phyloP scores from a whole-genome alignment of 53 echinoderm and acorn worm genomes.

The Apostichopus leukothele region DNA sequence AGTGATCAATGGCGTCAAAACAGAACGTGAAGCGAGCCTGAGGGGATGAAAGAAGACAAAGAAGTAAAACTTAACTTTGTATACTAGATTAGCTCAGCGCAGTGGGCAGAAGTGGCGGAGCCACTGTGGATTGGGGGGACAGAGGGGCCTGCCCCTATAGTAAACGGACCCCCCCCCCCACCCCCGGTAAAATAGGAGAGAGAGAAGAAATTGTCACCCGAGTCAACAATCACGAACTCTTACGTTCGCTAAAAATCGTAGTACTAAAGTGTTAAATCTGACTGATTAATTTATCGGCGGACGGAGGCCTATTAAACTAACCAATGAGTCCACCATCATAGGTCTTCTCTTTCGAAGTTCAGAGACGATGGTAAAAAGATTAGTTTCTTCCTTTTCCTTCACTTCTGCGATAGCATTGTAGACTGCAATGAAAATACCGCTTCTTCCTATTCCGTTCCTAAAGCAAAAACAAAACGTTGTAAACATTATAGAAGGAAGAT shows the following conservation, averaged over 20 bases:
- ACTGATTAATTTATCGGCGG: too few relatives aligned
- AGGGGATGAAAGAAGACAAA: neutral
- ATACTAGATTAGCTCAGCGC: neutral
- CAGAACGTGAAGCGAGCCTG: constrained; percentile 43
- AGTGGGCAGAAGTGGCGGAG: neutral
- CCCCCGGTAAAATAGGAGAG: too few relatives aligned
- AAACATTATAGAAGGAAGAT: too few relatives aligned
- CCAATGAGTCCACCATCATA: constrained; percentile 32
- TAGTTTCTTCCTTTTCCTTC: constrained; percentile 13
- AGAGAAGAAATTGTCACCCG: too few relatives aligned
- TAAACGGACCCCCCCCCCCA: neutral
- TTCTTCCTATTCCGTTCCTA: constrained; percentile 30
- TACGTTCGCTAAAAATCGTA: too few relatives aligned
- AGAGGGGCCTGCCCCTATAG: neutral
- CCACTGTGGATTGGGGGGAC: too few relatives aligned
- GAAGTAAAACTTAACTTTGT: neutral
- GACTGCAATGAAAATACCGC: constrained; percentile 24
- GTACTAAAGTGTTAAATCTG: too few relatives aligned
- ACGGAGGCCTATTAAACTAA: neutral
- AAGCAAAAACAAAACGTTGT: neutral
- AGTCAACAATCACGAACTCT: too few relatives aligned
- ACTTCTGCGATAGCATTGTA: constrained; percentile 10
- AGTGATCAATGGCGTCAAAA: constrained; percentile 19
- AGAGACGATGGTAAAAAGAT: constrained; percentile 7
- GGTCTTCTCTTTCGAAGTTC: constrained; percentile 20